Percentiles rank a stretch among this genome's conserved stretches.
phyloP scores from a whole-genome alignment of 2,797 vertebrate species.

The Leucoraja ocellata region DNA sequence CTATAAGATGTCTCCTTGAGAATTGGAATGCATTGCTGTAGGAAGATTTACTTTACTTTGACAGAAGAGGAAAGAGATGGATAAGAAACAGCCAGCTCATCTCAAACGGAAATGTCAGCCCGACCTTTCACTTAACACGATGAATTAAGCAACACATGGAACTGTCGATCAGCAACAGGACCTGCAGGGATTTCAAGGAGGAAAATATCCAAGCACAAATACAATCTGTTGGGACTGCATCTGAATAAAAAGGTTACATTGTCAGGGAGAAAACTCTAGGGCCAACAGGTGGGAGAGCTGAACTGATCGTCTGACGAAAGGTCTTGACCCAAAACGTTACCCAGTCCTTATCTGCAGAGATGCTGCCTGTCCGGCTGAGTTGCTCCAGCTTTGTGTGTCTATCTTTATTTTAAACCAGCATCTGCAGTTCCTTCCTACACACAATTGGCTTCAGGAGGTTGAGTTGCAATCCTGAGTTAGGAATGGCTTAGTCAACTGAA shows the following conservation, averaged over 20 bases:
- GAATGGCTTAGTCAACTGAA: background rate
- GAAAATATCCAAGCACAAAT: background rate
- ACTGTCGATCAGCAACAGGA: background rate
- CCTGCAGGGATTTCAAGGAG: background rate
- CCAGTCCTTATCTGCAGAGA: no score
- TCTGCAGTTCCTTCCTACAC: no score
- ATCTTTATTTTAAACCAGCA: no score
- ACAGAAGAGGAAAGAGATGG: background rate
- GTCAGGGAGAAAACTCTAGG: background rate
- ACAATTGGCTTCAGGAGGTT: background rate
- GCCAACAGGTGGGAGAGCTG: background rate
- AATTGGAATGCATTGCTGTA: background rate
- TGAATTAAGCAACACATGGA: background rate
- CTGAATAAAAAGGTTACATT: background rate
- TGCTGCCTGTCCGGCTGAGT: no score
- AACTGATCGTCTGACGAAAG: background rate
- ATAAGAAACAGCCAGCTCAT: background rate
- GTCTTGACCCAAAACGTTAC: no score
- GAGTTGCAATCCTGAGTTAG: background rate
- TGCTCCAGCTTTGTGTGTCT: no score
- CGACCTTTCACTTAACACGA: background rate
- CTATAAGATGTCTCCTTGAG: background rate
- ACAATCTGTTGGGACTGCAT: background rate
- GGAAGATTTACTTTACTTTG: background rate
- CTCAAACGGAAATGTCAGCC: background rate